Conservation (phyloP, 2,113 vertebrate species). For the Labeo catla region DNA sequence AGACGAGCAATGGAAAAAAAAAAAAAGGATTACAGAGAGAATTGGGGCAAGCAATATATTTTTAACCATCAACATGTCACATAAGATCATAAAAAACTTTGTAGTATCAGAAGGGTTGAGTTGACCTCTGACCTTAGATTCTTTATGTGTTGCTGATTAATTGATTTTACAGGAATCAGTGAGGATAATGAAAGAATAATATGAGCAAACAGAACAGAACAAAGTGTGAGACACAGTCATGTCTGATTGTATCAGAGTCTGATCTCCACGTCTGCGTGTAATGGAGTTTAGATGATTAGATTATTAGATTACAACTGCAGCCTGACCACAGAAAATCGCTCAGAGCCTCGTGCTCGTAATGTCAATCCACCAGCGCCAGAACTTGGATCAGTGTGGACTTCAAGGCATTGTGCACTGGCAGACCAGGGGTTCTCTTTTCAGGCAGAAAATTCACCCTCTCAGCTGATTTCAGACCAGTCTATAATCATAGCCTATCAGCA, state of each 20-base stretch:
- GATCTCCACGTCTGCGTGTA: constrained; percentile 26
- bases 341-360: background rate
- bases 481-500: background rate
- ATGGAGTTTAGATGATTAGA: constrained; percentile 12
- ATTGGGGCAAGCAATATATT: background rate
- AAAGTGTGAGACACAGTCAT: background rate
- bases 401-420: background rate
- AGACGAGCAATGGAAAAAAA: background rate
- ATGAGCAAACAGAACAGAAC: background rate
- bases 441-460: background rate
- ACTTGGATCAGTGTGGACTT: background rate
- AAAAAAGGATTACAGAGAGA: background rate
- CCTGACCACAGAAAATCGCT: background rate
- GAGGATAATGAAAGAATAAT: background rate
- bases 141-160: background rate
- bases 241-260: background rate
- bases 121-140: background rate
- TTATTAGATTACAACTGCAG: constrained; percentile 18
- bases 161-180: background rate
- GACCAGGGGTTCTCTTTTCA: background rate
- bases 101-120: background rate
- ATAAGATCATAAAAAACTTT: background rate
- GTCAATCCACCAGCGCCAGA: constrained; percentile 24
- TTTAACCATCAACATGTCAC: background rate
- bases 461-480: background rate